Base-by-base conservation (phyloP, 2,888 invertebrate species). In the Callyntrura guangdongensis region DNA sequence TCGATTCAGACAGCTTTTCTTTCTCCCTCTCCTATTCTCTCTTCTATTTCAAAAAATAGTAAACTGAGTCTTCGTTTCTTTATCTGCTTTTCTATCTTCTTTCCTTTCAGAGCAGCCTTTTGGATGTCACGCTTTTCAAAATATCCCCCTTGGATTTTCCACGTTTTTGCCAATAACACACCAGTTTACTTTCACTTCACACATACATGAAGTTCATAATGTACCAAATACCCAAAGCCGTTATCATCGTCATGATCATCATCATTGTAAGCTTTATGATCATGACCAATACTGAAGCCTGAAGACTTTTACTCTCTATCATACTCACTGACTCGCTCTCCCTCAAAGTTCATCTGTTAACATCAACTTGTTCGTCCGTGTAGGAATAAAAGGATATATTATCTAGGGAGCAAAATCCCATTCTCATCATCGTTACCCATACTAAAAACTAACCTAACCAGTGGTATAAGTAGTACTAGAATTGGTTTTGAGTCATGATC, bases 341-440 rank as follows among this genome's bases (percentile, higher is more conserved):
- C 25, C 79, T 79, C 72, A 72, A 72, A 72, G 72, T 72, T 72
- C 79, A 56, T 79, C 25, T 49, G 6, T 74, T 74, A 47, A 49
- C 22, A 74, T 11, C 74, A 74, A 74, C 74, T 74, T 74, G 47
- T 20, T 49, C 47, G 49, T 47, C 47, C 67, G 36, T 36, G 36
- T 36, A 69, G 53, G 14, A n/a, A 14, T 64, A 64, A 36, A 36
- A 36, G 67, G n/a, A n/a, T 69, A 69, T 36, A 69, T 36, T 69
- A 69, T 69, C 67, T 17, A 36, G 67, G 67, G 67, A 69, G 47
- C 47, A 45, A 47, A 47, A 72, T 47, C 72, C 20, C 72, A 20
- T 20, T 72, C 72, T 72, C 72, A 72, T 47, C 77, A 79, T 79
- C 56, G 9, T 53, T 25, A 53, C 56, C 25, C n/a, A 36, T 36